phyloP scores from a whole-genome alignment of 2,888 invertebrate genomes.

The Apoderus coryli region DNA sequence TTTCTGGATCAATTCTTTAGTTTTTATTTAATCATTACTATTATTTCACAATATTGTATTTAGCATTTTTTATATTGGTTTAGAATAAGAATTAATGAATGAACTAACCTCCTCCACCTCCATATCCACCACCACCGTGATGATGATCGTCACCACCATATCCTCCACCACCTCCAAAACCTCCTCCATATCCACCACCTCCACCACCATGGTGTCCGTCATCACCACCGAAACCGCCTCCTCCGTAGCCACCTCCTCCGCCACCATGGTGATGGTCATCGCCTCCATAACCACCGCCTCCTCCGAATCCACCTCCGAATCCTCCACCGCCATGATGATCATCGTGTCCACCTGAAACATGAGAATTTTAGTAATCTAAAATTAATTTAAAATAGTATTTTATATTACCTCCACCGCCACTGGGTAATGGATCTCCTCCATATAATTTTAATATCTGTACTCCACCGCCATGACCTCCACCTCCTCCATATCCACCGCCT shows the following conservation, averaged over 20 bases:
- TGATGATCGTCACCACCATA: conserved; percentile 8
- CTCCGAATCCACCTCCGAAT: conserved; percentile 12
- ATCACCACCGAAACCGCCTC: conserved; percentile 5
- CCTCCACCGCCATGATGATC: conserved; percentile 11
- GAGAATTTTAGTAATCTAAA: too few relatives aligned
- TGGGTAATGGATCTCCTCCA: conserved; percentile 10
- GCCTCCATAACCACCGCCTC: conserved; percentile 12
- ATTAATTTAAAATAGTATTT: too few relatives aligned
- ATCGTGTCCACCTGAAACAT: conserved; percentile 8
- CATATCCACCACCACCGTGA: conserved; percentile 9
- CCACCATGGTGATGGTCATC: conserved; percentile 9
- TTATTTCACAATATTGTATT: too few relatives aligned
- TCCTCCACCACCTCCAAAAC: conserved; percentile 8
- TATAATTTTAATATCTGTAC: neutral
- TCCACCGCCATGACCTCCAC: conserved; percentile 11
- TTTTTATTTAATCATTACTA: too few relatives aligned
- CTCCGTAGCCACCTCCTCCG: conserved; percentile 8
- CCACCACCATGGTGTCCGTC: neutral
- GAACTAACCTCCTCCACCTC: conserved; percentile 8
- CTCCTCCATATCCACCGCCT: conserved; percentile 10
- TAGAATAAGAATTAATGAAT: too few relatives aligned
- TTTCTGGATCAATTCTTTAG: too few relatives aligned
- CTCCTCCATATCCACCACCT: conserved; percentile 3
- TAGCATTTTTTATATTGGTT: too few relatives aligned
- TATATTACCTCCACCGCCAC: conserved; percentile 8